Base-by-base conservation (phyloP, 2,797 vertebrate species). In the Graptemys geographica region DNA sequence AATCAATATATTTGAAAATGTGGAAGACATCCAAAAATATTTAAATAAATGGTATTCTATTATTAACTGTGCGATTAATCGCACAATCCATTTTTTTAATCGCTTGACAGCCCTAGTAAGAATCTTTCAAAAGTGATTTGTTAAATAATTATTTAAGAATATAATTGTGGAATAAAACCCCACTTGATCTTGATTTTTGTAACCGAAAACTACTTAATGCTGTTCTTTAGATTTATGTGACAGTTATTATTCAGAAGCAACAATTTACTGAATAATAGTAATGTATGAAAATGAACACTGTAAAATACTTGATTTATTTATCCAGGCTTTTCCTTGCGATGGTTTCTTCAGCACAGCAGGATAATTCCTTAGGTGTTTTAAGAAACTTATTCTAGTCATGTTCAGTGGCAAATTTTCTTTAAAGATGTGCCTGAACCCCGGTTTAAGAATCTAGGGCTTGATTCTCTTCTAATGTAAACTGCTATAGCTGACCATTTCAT, bases 141-240 rank as follows among this genome's bases (percentile, higher is more conserved):
- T 62, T 89, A 78, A 69, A 87, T 92, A 91, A 94, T 19, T 85
- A 81, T 88, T 95, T 94, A 81, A 88, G 51, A 88, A 83, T 84
- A 28, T 87, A 78, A 86, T 47, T 41, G 0, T 87, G 37, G 85
- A 86, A 93, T 56, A 80, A 94, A 92, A 96, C 72, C 44, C 57
- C 4, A 28, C 0, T 84, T 41, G 37, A 49, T 79, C 78, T 86
- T 69, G 4, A 25, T 31, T n/a, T 0, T 88, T 93, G 81, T 87
- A 87, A 56, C 59, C 25, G 92, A 44, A 93, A 91, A 9, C 13
- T 4, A 27, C 0, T 0, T 83, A 69, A 84, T 84, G 94, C 6
- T 49, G 4, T 18, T 31, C 44, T 78, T 76, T 87, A 11, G 52
- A 44, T 37, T 74, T 81, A 44, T 27, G 37, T 74, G 88, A 65